phyloP scores from a whole-genome alignment of 2,888 invertebrate genomes.

The Xestia xanthographa region DNA sequence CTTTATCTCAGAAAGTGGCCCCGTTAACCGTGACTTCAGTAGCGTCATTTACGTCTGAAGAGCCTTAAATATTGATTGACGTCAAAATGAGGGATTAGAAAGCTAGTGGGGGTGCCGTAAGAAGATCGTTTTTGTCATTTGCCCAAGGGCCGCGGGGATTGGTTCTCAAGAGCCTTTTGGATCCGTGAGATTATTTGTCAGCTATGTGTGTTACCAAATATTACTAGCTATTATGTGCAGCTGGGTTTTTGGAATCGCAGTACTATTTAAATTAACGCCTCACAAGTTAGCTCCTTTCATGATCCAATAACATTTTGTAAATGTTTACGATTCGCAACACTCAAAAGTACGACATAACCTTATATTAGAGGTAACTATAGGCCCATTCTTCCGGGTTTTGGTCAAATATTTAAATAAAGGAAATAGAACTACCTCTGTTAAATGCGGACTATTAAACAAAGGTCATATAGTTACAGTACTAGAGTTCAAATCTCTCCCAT shows the following conservation, averaged over 20 bases:
- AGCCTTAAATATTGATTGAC: neutral
- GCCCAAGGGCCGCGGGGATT: neutral
- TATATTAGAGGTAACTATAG: neutral
- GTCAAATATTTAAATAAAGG: neutral
- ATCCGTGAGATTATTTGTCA: neutral
- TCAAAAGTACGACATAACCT: conserved; percentile 2
- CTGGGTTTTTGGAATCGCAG: neutral
- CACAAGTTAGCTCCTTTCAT: neutral
- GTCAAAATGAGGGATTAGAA: neutral
- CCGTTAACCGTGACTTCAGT: neutral
- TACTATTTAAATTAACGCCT: neutral
- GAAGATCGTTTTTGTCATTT: neutral
- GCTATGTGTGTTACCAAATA: neutral
- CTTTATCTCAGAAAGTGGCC: neutral
- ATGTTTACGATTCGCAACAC: neutral
- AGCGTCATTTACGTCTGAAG: neutral
- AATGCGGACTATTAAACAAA: conserved; percentile 1
- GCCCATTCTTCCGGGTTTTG: neutral
- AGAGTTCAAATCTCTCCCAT: conserved; percentile 20
- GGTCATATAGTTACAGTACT: conserved; percentile 4
- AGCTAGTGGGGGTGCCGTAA: neutral
- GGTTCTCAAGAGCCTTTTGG: neutral
- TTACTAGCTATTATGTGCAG: neutral
- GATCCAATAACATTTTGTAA: neutral
- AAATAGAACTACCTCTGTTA: neutral